Conservation (phyloP, 2,113 vertebrate species). For the Uria lomvia region DNA sequence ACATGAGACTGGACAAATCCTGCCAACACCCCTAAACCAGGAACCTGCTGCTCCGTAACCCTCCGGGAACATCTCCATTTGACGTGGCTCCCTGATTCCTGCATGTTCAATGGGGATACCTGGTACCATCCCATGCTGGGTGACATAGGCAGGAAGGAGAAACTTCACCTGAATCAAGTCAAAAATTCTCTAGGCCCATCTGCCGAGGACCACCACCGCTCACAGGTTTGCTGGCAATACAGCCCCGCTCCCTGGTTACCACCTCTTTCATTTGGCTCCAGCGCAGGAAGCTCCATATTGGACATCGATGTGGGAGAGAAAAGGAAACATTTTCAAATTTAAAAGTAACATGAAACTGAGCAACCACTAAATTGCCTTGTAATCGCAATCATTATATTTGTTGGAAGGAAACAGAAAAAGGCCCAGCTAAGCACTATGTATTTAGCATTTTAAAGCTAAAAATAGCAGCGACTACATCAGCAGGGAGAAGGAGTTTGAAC, state of each 20-base stretch:
- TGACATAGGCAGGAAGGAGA: background rate
- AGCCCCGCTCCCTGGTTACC: background rate
- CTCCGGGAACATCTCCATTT: background rate
- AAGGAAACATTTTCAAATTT: conserved; percentile 13
- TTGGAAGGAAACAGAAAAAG: conserved; percentile 17
- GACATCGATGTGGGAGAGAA: background rate
- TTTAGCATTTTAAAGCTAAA: conserved; percentile 46
- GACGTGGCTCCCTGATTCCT: background rate
- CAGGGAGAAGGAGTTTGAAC: background rate
- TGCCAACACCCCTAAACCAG: background rate
- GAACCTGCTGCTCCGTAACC: background rate
- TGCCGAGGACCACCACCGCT: background rate
- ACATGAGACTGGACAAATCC: background rate
- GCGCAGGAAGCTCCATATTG: background rate
- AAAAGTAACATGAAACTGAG: background rate
- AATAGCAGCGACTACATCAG: conserved; percentile 22
- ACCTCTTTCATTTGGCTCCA: background rate
- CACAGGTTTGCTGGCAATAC: background rate
- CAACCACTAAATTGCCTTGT: conserved; percentile 12
- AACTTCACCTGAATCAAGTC: background rate
- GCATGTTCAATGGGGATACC: background rate
- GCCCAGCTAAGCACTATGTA: conserved; percentile 3
- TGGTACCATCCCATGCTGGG: rapidly evolving
- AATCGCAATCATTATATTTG: background rate
- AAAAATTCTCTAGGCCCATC: background rate